A percentile compares a stretch with the other conserved stretches of the same genome.
These are phyloP conservation scores for Pollachius pollachius DNA, from an alignment of 2,113 vertebrate species.

Conservation along the genomic window DNA sequence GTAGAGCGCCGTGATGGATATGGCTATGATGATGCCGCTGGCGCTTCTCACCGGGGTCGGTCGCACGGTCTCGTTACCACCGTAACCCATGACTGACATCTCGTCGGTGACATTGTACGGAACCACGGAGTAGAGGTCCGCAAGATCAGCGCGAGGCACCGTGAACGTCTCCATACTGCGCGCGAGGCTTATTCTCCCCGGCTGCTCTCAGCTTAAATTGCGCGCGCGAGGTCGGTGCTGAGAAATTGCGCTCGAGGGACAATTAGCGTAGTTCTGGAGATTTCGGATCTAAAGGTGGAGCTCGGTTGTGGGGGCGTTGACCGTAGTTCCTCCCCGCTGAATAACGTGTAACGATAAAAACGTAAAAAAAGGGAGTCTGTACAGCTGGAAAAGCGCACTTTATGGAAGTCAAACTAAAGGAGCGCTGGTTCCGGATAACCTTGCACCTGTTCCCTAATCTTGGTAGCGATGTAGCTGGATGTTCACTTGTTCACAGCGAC, in stretches of 20 bases:
- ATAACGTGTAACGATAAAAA: neutral
- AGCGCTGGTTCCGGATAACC: neutral
- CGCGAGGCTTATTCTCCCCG: neutral
- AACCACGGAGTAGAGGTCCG: constrained; percentile 72
- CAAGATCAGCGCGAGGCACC: constrained; percentile 54
- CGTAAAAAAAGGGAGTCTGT: too few relatives aligned
- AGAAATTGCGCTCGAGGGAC: constrained; percentile 13
- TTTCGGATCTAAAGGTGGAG: neutral
- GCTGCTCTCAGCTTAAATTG: constrained; percentile 14
- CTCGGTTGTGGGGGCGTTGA: neutral
- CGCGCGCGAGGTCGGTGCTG: constrained; percentile 15
- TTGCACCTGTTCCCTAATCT: neutral
- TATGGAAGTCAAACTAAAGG: too few relatives aligned
- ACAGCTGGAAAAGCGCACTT: too few relatives aligned
- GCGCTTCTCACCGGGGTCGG: constrained; percentile 60
- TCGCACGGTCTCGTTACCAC: constrained; percentile 69
- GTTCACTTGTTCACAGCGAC: constrained; percentile 7
- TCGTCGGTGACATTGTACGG: constrained; percentile 70
- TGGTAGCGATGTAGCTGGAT: neutral
- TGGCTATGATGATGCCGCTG: constrained; percentile 80
- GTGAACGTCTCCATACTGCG: constrained; percentile 73
- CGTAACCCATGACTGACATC: constrained; percentile 52
- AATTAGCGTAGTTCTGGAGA: neutral
- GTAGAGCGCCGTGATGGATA: constrained; percentile 91
- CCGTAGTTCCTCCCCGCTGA: neutral